Conservation (phyloP, 2,797 vertebrate species). For the Danio tinwini region DNA sequence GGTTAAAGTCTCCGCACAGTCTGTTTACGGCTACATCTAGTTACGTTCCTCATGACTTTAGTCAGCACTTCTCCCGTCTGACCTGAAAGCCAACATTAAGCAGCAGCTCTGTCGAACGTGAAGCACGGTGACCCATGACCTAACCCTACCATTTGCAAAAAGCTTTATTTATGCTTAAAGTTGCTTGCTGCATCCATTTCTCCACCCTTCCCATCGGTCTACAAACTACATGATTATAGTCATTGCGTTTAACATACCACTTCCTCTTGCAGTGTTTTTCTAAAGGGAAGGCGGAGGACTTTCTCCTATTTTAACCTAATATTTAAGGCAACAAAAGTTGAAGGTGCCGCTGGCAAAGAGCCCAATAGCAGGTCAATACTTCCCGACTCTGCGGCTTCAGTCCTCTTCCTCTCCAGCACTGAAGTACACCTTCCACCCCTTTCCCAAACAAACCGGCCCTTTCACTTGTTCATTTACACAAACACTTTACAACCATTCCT, state of each 20-base stretch:
- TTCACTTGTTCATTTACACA: conserved; percentile 55
- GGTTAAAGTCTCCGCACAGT: not conserved
- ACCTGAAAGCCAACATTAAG: not conserved
- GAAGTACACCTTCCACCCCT: conserved; percentile 73
- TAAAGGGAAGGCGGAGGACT: conserved; percentile 46
- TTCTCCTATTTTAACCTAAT: conserved; percentile 58
- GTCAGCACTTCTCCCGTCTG: not conserved
- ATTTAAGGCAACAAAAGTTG: conserved; percentile 56
- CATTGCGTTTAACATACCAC: conserved; percentile 26
- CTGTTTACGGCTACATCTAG: not conserved
- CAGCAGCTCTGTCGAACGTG: not conserved
- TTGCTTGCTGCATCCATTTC: conserved; percentile 39
- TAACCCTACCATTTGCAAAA: conserved; percentile 13
- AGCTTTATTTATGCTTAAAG: conserved; percentile 22
- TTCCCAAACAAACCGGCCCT: conserved; percentile 61
- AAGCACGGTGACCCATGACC: conserved; percentile 7
- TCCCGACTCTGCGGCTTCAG: conserved; percentile 74
- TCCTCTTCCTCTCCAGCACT: conserved; percentile 60
- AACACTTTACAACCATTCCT: conserved; percentile 35
- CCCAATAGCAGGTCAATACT: conserved; percentile 77
- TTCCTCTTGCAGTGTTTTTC: conserved; percentile 57
- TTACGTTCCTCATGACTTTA: not conserved
- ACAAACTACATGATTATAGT: conserved; percentile 48
- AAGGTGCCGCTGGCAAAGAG: conserved; percentile 70
- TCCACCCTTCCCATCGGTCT: conserved; percentile 27